Percentiles rank a stretch among this genome's conserved stretches.
These are phyloP conservation scores for Rhizomys pruinosus DNA, from an alignment of 2,113 vertebrate species.

Conservation along the genomic window DNA sequence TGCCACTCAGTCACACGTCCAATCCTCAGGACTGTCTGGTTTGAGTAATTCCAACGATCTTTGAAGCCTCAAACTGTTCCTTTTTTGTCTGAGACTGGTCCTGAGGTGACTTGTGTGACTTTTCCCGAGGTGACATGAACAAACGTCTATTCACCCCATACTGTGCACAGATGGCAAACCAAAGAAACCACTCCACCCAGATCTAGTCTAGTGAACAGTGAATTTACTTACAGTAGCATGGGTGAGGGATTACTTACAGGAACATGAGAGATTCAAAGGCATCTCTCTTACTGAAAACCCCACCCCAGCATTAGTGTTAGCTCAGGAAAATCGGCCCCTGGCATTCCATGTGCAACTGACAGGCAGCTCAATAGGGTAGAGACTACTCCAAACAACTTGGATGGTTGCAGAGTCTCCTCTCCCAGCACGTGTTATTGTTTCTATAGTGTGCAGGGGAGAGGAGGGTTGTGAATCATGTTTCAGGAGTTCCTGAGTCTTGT, in stretches of 20 bases:
- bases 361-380: too few species aligned
- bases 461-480: too few species aligned
- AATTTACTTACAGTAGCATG: too few species aligned
- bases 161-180: neutral
- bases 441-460: too few species aligned
- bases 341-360: too few species aligned
- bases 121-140: neutral
- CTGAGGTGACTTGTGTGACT: neutral
- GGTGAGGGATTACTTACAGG: neutral
- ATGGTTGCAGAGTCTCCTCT: too few species aligned
- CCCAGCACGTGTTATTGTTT: too few species aligned
- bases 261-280: neutral
- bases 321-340: too few species aligned
- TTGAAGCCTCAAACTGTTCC: neutral
- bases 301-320: neutral
- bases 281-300: neutral
- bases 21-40: neutral
- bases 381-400: too few species aligned
- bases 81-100: neutral
- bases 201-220: neutral
- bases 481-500: too few species aligned
- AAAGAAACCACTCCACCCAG: neutral
- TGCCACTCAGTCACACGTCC: neutral
- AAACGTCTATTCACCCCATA: neutral
- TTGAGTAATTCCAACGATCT: neutral